Evolutionary conservation across 2,888 invertebrate species (phyloP), one percentile per base, ranked within the genome.

Genomic region (Agrotis clavis): DNA sequence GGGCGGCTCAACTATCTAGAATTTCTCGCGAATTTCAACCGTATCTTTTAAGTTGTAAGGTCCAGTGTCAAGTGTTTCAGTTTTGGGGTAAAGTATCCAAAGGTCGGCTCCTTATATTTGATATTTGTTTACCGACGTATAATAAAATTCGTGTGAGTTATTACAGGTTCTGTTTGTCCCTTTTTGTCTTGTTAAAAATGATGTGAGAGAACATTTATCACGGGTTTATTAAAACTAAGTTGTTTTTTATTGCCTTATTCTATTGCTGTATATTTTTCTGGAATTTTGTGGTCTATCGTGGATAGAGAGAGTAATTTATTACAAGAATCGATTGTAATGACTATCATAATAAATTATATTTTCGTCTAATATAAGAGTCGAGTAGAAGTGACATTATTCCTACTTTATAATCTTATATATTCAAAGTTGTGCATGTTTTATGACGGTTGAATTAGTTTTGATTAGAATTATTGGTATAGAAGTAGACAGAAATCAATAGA

Each of bases 81-180:
- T 63, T 69, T 77, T 72, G 71, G 76, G 73, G 62, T 74, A 18
- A 74, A 75, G 73, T 71, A 75, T 71, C 80, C 50, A 73, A 72
- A 83, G 76, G 77, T 81, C 67, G 76, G 70, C 67, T 81, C 66
- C 75, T 77, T 82, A 85, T 85, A 82, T 86, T 84, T 85, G 80
- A 80, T 82, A 86, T 86, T 86, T 86, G 85, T 85, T 85, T 86
- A 83, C 86, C 65, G 63, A 74, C 69, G 70, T 79, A 77, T 82
- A 82, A 83, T 86, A 86, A 85, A 86, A 76, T 75, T 66, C 65
- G 65, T 53, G 76, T 86, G 79, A 86, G 81, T 82, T 86, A 83
- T 85, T 81, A 45, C 79, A 74, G 78, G 77, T 76, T 71, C 60
- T 68, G 62, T 77, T 71, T 77, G 77, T 72, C 60, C 71, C 30